Evolutionary conservation across 2,888 invertebrate genomes (phyloP), one percentile per base, ranked within the genome.

Genomic region (Polymixis flavicincta): DNA sequence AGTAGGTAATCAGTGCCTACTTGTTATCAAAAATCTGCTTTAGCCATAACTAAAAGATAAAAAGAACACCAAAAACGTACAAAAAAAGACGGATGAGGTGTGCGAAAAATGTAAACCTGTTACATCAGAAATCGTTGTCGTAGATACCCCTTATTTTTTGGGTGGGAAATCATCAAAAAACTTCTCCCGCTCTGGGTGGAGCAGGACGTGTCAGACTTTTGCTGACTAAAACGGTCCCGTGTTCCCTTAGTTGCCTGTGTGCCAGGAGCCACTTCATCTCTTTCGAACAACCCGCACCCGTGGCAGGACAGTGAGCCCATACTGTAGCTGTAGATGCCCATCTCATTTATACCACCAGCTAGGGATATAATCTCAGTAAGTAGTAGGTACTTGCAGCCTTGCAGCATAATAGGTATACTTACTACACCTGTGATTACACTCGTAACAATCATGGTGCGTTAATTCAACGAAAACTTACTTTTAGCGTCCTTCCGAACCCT

Each of bases 401-500:
- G n/a, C n/a, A n/a, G n/a, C n/a, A n/a, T n/a, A n/a, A n/a, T n/a
- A n/a, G n/a, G n/a, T n/a, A n/a, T n/a, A n/a, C n/a, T n/a, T n/a
- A n/a, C n/a, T n/a, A n/a, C 17, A 66, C 28, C n/a, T 42, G 22
- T 52, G 9, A 17, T 13, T 67, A 13, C 42, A 45, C n/a, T 19
- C n/a, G 1, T 22, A 28, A 45, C 3, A 17, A 54, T 55, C 13
- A 66, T 66, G 28, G 65, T 54, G 28, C 13, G 25, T 5, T n/a
- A 17, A 22, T 73, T 25, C 25, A 71, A 71, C 64, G 37, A 69
- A 77, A 55, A 28, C 17, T 54, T 32, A 50, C 28, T 28, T 54
- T 50, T 1, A 37, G n/a, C 22, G 32, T 54, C 59, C 37, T 55
- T 54, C 63, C 14, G 28, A 48, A 37, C 57, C 63, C 68, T 32